phyloP scores from a whole-genome alignment of 1,140 invertebrate genomes.

The Gonatopus flavifemur region DNA sequence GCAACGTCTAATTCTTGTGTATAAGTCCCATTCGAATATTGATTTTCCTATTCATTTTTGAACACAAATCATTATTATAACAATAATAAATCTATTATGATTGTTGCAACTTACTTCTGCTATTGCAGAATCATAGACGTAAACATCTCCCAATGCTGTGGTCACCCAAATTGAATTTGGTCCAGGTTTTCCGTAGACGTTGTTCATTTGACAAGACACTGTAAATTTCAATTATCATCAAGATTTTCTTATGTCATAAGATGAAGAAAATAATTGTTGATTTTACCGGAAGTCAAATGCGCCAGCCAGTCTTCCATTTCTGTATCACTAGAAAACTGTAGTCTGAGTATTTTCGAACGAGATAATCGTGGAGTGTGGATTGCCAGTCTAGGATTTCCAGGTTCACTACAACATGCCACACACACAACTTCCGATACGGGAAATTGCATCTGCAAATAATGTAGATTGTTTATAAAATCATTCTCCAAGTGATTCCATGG shows the following conservation, averaged over 20 bases:
- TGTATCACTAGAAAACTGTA: slow-evolving; percentile 76
- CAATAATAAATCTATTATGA: background rate
- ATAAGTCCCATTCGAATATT: slow-evolving; percentile 41
- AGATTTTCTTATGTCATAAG: background rate
- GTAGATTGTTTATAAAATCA: too few species aligned
- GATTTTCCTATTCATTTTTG: slow-evolving; percentile 42
- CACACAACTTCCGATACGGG: slow-evolving; percentile 72
- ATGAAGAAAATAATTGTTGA: slow-evolving; percentile 1
- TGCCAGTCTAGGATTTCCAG: slow-evolving; percentile 71
- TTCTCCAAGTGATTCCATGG: too few species aligned
- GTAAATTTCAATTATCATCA: slow-evolving; percentile 20
- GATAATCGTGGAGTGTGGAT: slow-evolving; percentile 70
- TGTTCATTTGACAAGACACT: slow-evolving; percentile 73
- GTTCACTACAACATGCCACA: slow-evolving; percentile 74
- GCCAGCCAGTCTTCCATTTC: slow-evolving; percentile 87
- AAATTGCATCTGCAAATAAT: slow-evolving; percentile 61
- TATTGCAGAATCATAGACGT: slow-evolving; percentile 72
- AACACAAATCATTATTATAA: background rate
- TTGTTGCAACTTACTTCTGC: slow-evolving; percentile 49
- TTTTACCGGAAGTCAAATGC: slow-evolving; percentile 67
- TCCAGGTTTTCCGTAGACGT: slow-evolving; percentile 67
- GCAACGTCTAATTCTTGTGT: slow-evolving; percentile 70
- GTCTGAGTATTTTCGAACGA: slow-evolving; percentile 59
- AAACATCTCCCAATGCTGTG: slow-evolving; percentile 77
- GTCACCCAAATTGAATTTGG: slow-evolving; percentile 76